phyloP scores from a whole-genome alignment of 2,888 invertebrate genomes.

The Nudaria mundana region DNA sequence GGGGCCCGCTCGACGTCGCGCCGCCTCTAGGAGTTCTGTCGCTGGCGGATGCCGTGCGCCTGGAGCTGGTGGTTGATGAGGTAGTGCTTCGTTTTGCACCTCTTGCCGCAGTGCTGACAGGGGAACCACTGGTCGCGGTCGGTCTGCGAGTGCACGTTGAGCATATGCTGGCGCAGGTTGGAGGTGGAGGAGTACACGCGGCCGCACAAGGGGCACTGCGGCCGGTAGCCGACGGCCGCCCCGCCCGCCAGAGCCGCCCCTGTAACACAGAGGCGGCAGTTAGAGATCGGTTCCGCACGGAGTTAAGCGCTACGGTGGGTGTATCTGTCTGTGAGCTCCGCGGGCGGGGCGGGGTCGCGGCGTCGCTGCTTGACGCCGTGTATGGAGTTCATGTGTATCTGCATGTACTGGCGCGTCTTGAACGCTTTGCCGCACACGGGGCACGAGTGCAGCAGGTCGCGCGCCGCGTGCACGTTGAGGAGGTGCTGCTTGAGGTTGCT shows the following conservation, averaged over 20 bases:
- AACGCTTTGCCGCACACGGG: constrained; percentile 84
- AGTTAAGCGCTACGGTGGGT: constrained; percentile 69
- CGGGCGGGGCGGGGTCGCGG: constrained; percentile 66
- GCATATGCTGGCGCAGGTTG: constrained; percentile 88
- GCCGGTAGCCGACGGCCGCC: constrained; percentile 80
- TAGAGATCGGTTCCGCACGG: constrained; percentile 56
- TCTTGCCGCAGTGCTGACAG: constrained; percentile 87
- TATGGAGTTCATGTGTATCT: constrained; percentile 85
- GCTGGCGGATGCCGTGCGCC: constrained; percentile 87
- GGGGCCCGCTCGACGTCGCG: constrained; percentile 55
- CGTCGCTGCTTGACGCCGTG: constrained; percentile 84
- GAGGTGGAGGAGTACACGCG: constrained; percentile 87
- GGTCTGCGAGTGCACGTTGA: constrained; percentile 87
- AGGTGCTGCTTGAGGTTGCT: constrained; percentile 86
- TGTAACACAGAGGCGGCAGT: constrained; percentile 85
- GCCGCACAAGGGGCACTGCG: constrained; percentile 86
- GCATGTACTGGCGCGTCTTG: constrained; percentile 86
- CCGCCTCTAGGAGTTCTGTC: constrained; percentile 81
- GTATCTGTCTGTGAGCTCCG: constrained; percentile 56
- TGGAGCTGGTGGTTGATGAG: constrained; percentile 88
- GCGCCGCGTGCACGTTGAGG: constrained; percentile 84
- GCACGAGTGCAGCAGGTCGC: constrained; percentile 82
- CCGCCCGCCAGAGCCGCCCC: constrained; percentile 83
- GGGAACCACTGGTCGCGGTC: constrained; percentile 86
- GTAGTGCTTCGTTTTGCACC: constrained; percentile 89